Evolutionary conservation across 2,888 invertebrate genomes (phyloP).

Genomic region (Synanthedon tipuliformis): DNA sequence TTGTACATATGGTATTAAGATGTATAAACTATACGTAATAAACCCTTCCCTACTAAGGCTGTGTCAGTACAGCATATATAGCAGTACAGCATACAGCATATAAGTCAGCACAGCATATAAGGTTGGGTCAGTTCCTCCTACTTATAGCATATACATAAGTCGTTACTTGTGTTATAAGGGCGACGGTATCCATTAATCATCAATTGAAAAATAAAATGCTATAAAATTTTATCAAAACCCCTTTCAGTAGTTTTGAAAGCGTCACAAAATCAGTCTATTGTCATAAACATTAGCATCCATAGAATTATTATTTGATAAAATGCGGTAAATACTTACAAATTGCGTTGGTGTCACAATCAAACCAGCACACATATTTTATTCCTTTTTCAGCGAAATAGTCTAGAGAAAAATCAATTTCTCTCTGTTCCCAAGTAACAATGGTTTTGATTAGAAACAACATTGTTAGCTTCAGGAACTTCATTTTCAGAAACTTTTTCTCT

Average conservation of each 20-base stretch:
- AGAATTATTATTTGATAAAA: background rate
- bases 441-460: conserved; percentile 9
- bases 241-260: background rate
- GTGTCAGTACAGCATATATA: too few relatives aligned
- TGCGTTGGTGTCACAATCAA: conserved; percentile 17
- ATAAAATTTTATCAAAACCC: background rate
- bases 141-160: background rate
- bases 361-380: conserved; percentile 21
- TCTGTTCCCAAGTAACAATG: conserved; percentile 9
- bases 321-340: conserved; percentile 8
- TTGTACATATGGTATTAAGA: too few relatives aligned
- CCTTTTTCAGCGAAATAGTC: conserved; percentile 25
- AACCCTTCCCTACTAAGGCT: too few relatives aligned
- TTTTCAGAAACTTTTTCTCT: too few relatives aligned
- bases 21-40: too few relatives aligned
- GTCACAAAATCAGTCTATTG: background rate
- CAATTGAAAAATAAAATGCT: background rate
- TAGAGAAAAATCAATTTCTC: conserved; percentile 13
- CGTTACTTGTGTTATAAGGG: background rate
- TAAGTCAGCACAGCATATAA: too few relatives aligned
- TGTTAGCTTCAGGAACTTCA: background rate
- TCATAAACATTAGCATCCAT: background rate
- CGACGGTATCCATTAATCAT: background rate
- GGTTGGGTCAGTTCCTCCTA: too few relatives aligned
- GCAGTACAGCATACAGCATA: too few relatives aligned